Evolutionary conservation across 2,113 vertebrate species (phyloP), one percentile per base, ranked within the genome.

Genomic region (Menura novaehollandiae): DNA sequence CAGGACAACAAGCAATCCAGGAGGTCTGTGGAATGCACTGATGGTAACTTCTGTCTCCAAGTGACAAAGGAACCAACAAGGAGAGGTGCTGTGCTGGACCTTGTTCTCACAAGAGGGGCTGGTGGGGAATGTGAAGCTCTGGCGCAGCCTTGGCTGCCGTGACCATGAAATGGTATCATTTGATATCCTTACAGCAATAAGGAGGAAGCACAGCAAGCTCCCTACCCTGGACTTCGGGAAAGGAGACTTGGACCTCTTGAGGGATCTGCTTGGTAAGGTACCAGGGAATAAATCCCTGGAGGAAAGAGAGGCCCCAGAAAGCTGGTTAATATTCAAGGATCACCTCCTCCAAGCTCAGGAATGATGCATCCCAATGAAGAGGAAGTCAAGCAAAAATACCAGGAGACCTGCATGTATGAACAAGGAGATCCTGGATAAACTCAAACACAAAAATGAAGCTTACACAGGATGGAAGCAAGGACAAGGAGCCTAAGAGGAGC

Each of bases 281-380:
- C 7, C 11, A 35, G 21, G 13, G 12, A 58, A 64, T 43, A 64
- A 80, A 58, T 22, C 22, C 14, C 26, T 58, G 58, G 52, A 52
- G 27, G 32, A 49, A 80, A 43, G 43, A 66, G 32, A 28, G 23
- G 28, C 10, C 7, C 22, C 19, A 39, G 37, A 67, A 46, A 89
- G 22, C 15, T 52, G 13, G 7, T 67, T 52, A 81, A 44, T 44
- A 67, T 20, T 44, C 18, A 35, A 73, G 11, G 55, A 88, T 44
- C 32, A 20, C 39, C 5, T 37, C 0, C 0, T 66, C 15, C 27
- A 51, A 66, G 21, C 23, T 81, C 33, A 24, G 19, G 37, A 52
- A 7, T 6, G 58, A 58, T 51, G 21, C 8, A 37, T 51, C 43
- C 67, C 35, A 76, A 35, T 1, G 14, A 51, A 58, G 43, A 56